Evolutionary conservation across 2,797 vertebrate species (phyloP).

Genomic region (Enteromius unitaeniatus): DNA sequence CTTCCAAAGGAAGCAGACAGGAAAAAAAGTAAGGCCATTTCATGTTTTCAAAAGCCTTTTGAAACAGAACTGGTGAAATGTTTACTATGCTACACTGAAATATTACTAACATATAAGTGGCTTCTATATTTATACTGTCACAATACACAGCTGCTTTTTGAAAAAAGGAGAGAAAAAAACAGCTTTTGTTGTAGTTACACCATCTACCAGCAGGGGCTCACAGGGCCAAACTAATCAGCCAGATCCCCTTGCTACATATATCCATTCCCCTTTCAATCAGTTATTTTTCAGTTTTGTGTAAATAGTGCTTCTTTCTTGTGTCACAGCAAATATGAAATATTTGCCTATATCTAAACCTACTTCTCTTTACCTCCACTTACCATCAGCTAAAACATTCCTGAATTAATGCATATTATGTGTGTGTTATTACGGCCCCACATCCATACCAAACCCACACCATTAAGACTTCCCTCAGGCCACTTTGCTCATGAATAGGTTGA

Average conservation of each 20-base stretch:
- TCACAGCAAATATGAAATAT: background rate
- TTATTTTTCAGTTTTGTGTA: background rate
- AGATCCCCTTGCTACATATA: background rate
- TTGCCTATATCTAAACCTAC: background rate
- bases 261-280: background rate
- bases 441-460: background rate
- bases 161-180: background rate
- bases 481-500: conserved; percentile 12
- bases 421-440: conserved; percentile 10
- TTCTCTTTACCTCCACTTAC: conserved; percentile 19
- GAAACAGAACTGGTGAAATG: background rate
- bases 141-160: background rate
- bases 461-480: conserved; percentile 16
- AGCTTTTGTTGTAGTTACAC: background rate
- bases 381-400: background rate
- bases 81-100: background rate
- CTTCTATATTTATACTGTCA: background rate
- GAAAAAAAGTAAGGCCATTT: background rate
- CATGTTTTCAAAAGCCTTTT: background rate
- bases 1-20: background rate
- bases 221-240: background rate
- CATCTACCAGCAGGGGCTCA: conserved; percentile 17
- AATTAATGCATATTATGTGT: background rate
- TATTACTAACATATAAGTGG: background rate
- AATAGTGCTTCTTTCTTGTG: background rate